A percentile compares a stretch with the other conserved stretches of the same genome.
phyloP scores from a whole-genome alignment of 2,113 vertebrate genomes.

The Oreochromis tanganicae region DNA sequence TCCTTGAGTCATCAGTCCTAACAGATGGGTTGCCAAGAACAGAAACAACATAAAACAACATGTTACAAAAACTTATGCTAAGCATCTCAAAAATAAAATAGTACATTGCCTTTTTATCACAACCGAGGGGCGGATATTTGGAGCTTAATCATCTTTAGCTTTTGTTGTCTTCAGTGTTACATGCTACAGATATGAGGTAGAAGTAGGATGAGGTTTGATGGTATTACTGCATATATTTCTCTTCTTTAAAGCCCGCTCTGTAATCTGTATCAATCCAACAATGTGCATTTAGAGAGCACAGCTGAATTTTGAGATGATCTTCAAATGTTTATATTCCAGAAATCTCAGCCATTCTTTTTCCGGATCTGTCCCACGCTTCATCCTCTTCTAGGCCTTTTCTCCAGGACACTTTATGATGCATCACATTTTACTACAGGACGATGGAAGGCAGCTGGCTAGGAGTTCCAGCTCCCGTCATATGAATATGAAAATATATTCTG shows the following conservation, averaged over 20 bases:
- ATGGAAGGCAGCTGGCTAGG: neutral
- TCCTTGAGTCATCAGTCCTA: neutral
- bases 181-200: neutral
- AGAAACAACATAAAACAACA: neutral
- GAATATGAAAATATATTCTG: neutral
- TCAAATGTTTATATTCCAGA: neutral
- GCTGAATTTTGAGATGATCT: neutral
- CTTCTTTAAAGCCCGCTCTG: neutral
- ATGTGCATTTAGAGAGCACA: neutral
- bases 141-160: neutral
- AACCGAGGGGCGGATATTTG: neutral
- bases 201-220: neutral
- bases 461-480: neutral
- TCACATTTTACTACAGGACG: neutral
- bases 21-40: neutral
- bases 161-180: neutral
- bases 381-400: neutral
- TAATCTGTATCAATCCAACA: neutral
- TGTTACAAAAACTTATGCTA: neutral
- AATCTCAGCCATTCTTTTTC: neutral
- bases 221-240: constrained; percentile 2
- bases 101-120: neutral
- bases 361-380: neutral
- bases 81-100: neutral
- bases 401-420: neutral